These are phyloP conservation scores for Oconnorella tubifera DNA, from an alignment of 2,888 invertebrate genomes.

Conservation along the genomic window DNA sequence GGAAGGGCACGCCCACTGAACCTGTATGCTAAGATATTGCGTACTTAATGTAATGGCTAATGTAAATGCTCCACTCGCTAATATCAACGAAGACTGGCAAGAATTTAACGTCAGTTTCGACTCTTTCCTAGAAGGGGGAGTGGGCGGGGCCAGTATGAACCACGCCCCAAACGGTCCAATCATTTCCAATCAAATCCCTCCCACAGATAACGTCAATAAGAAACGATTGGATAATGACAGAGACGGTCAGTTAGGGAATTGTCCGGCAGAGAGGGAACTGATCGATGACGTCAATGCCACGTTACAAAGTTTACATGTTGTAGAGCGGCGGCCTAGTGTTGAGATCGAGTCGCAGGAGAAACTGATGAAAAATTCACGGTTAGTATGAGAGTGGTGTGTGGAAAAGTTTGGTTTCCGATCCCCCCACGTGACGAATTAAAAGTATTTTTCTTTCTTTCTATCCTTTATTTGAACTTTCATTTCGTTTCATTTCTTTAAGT, in stretches of 20 bases:
- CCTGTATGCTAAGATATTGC: too few relatives aligned
- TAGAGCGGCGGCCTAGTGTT: background rate
- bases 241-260: too few relatives aligned
- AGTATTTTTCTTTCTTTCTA: too few relatives aligned
- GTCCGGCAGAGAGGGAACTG: too few relatives aligned
- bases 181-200: background rate
- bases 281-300: background rate
- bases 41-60: too few relatives aligned
- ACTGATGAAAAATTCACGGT: background rate
- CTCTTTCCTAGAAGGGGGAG: too few relatives aligned
- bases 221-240: background rate
- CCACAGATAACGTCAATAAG: background rate
- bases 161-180: background rate
- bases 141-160: conserved; percentile 1
- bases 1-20: too few relatives aligned
- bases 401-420: too few relatives aligned
- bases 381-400: background rate
- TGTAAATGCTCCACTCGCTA: conserved; percentile 5
- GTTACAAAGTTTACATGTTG: background rate
- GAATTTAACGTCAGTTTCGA: conserved; percentile 18
- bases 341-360: background rate
- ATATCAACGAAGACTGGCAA: conserved; percentile 13
- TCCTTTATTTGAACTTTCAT: too few relatives aligned
- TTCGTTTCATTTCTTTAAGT: too few relatives aligned
- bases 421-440: too few relatives aligned